Conservation (phyloP, 2,797 vertebrate species). For the Calcarius lapponicus region DNA sequence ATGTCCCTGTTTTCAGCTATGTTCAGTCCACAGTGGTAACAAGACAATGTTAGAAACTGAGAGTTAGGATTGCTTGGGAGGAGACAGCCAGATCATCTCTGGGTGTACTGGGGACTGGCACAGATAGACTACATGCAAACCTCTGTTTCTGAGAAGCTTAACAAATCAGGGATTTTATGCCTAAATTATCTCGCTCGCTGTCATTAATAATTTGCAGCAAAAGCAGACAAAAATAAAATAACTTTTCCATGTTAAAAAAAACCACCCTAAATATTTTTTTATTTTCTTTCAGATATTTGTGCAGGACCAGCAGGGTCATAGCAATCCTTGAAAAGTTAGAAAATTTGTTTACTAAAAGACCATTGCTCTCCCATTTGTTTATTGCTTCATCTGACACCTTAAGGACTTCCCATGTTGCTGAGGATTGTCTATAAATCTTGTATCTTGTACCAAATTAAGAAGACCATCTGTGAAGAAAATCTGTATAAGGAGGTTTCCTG, state of each 20-base stretch:
- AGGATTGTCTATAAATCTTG: constrained; percentile 9
- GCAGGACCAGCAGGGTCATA: neutral
- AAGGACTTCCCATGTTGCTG: neutral
- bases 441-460: constrained; percentile 27
- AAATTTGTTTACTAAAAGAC: neutral
- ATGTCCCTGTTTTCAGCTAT: neutral
- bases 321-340: neutral
- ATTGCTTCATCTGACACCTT: constrained; percentile 1
- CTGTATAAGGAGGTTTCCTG: neutral
- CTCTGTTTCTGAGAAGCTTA: neutral
- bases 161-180: neutral
- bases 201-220: neutral
- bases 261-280: rapidly evolving
- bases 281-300: neutral
- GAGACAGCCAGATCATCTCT: neutral
- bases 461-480: constrained; percentile 34
- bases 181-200: neutral
- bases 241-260: neutral
- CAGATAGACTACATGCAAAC: neutral
- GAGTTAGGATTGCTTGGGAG: neutral
- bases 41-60: neutral
- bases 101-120: neutral
- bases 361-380: neutral
- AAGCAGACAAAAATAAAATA: neutral
- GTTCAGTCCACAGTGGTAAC: neutral